Conservation (phyloP, 2,113 vertebrate genomes). For the Rallus limicola region DNA sequence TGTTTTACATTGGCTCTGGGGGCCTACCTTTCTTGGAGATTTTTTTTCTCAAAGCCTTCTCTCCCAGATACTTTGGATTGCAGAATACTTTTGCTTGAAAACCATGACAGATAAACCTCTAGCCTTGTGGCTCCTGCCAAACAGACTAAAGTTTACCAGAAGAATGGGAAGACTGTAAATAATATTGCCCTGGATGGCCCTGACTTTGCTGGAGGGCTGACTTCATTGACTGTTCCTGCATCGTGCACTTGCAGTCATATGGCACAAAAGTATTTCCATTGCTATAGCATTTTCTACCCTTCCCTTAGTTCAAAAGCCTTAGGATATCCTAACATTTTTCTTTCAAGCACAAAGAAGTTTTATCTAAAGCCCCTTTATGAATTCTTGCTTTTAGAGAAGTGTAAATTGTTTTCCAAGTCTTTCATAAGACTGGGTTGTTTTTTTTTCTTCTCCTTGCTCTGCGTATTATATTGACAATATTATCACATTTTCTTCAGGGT, state of each 20-base stretch:
- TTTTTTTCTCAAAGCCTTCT: neutral
- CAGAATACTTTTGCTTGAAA: neutral
- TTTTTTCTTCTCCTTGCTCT: neutral
- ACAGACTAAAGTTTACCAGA: neutral
- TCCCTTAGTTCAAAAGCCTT: neutral
- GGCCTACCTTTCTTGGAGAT: no score
- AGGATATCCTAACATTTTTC: neutral
- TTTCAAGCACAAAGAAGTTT: neutral
- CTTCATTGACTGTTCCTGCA: neutral
- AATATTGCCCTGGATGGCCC: neutral
- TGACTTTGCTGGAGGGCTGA: neutral
- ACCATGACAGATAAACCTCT: neutral
- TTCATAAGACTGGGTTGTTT: neutral
- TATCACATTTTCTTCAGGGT: neutral
- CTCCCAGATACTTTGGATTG: neutral
- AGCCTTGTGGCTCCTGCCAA: neutral
- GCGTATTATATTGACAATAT: neutral
- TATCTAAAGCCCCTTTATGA: neutral
- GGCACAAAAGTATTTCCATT: neutral
- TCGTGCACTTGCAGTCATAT: neutral
- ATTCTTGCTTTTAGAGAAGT: neutral
- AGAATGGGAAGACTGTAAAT: neutral
- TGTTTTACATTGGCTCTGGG: neutral
- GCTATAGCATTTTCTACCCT: neutral
- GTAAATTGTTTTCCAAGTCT: neutral